phyloP scores from a whole-genome alignment of 1,140 invertebrate species.

The Tenebrio molitor region DNA sequence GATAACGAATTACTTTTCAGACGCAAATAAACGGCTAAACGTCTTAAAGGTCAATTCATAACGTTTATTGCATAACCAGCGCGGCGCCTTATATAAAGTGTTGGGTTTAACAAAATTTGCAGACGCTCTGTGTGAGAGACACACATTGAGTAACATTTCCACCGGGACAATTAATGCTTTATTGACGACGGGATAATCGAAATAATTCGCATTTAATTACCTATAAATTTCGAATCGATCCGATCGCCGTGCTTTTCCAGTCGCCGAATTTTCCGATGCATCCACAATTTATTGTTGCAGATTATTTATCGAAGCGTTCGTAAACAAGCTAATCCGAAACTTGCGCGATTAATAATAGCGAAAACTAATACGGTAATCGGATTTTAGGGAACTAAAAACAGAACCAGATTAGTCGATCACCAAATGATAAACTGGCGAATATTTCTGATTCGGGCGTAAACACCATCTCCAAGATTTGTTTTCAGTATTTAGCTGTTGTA shows the following conservation, averaged over 20 bases:
- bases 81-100: too few species aligned
- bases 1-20: too few species aligned
- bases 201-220: constrained; percentile 18
- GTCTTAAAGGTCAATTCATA: too few species aligned
- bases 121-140: not conserved
- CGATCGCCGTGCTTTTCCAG: constrained; percentile 1
- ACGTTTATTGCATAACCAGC: too few species aligned
- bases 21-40: too few species aligned
- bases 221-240: constrained; percentile 4
- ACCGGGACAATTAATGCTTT: not conserved
- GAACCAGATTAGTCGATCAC: not conserved
- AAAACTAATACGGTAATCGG: constrained; percentile 4
- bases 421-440: too few species aligned
- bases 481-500: not conserved
- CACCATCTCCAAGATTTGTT: not conserved
- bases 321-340: not conserved
- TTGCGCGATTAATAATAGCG: constrained; percentile 6
- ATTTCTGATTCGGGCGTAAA: too few species aligned
- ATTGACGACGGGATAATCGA: not conserved
- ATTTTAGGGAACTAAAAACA: constrained; percentile 4
- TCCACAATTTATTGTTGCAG: constrained; percentile 16
- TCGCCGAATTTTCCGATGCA: constrained; percentile 2
- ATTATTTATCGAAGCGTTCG: not conserved
- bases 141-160: constrained; percentile 16
- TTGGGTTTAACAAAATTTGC: not conserved